phyloP scores from a whole-genome alignment of 2,888 invertebrate genomes.

The Abscondita cerata region DNA sequence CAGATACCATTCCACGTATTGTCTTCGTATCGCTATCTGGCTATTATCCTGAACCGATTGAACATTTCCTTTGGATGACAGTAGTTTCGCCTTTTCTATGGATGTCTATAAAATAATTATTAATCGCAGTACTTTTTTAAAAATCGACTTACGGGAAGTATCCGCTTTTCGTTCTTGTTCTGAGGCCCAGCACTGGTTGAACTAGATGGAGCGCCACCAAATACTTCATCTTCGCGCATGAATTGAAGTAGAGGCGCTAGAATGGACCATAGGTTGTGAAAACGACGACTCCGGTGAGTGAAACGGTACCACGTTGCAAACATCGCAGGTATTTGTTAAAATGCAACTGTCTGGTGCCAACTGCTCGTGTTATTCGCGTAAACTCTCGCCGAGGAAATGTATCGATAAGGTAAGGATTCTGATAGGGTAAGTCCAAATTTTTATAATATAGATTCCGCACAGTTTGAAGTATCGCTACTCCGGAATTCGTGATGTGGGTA shows the following conservation, averaged over 20 bases:
- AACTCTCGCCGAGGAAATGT: constrained; percentile 79
- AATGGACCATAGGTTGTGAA: constrained; percentile 65
- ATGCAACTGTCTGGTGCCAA: constrained; percentile 82
- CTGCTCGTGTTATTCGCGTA: constrained; percentile 62
- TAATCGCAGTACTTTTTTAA: too few relatives aligned
- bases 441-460: constrained; percentile 57
- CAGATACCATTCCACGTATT: constrained; percentile 96
- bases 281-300: constrained; percentile 59
- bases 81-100: constrained; percentile 49
- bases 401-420: constrained; percentile 75
- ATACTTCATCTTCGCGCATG: constrained; percentile 56
- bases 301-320: constrained; percentile 56
- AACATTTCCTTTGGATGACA: constrained; percentile 67
- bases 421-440: constrained; percentile 56
- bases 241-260: constrained; percentile 68
- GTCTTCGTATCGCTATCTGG: constrained; percentile 81
- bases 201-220: constrained; percentile 44
- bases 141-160: neutral
- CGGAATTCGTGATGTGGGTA: constrained; percentile 75
- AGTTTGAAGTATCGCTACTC: constrained; percentile 67
- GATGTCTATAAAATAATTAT: too few relatives aligned
- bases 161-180: neutral
- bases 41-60: constrained; percentile 74
- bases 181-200: constrained; percentile 50
- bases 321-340: too few relatives aligned